Evolutionary conservation across 2,113 vertebrate species (phyloP).

Genomic region (Colaptes auratus): DNA sequence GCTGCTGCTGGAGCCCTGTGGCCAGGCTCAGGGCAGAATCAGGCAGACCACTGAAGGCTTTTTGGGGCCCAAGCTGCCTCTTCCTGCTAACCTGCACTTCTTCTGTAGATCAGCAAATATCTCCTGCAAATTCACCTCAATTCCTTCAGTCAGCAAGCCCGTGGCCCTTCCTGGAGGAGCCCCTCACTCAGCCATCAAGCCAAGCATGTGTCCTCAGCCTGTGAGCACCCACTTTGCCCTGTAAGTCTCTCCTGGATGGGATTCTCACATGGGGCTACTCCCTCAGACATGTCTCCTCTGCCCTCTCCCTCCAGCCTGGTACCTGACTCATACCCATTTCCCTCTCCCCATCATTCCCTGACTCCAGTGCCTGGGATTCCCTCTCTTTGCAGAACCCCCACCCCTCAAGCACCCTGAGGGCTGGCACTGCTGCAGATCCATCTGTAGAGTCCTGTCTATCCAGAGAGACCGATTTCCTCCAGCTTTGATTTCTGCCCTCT

Average conservation of each 20-base stretch:
- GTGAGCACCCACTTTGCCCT: fast-evolving
- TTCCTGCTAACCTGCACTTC: not conserved
- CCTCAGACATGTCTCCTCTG: not conserved
- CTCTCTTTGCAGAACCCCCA: not conserved
- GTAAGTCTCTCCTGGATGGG: not conserved
- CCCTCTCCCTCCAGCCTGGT: not conserved
- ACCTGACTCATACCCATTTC: not conserved
- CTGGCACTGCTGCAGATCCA: fast-evolving
- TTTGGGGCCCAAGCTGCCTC: not conserved
- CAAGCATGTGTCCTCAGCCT: fast-evolving
- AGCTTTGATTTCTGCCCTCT: not conserved
- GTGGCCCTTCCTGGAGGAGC: not conserved
- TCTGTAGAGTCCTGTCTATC: not conserved
- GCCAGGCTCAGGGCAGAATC: not conserved
- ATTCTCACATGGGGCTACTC: not conserved
- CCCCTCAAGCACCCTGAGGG: fast-evolving
- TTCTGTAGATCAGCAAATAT: not conserved
- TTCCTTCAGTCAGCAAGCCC: not conserved
- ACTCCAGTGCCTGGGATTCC: not conserved
- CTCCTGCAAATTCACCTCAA: not conserved
- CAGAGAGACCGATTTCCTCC: not conserved
- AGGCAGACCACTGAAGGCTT: not conserved
- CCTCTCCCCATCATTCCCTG: not conserved
- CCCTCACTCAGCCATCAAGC: fast-evolving
- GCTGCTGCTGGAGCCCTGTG: not conserved